These are phyloP conservation scores for Heteromurus nitidus DNA, from an alignment of 2,888 invertebrate genomes.

Conservation along the genomic window DNA sequence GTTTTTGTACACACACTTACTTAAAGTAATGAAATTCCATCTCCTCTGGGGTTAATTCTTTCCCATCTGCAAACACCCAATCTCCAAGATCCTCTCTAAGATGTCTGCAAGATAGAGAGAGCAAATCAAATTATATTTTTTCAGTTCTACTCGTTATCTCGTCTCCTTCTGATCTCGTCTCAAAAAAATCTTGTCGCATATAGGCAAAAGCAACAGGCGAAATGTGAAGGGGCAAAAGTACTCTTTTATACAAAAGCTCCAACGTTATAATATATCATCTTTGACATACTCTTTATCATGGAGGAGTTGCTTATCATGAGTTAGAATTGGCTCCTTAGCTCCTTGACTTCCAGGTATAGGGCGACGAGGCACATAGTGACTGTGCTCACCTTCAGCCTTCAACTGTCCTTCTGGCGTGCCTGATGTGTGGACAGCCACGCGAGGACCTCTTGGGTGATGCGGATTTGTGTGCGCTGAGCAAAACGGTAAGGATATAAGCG, in stretches of 20 bases:
- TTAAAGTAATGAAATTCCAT: constrained; percentile 90
- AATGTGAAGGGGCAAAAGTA: neutral
- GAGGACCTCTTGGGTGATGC: constrained; percentile 68
- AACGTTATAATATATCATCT: neutral
- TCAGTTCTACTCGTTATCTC: constrained; percentile 55
- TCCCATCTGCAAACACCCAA: constrained; percentile 80
- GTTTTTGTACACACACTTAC: constrained; percentile 74
- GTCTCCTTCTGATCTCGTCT: constrained; percentile 15
- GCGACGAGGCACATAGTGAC: constrained; percentile 80
- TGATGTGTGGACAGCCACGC: constrained; percentile 54
- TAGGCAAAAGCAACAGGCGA: constrained; percentile 52
- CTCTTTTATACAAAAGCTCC: neutral
- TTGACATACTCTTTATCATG: constrained; percentile 84
- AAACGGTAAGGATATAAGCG: too few relatives aligned
- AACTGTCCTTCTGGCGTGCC: constrained; percentile 26
- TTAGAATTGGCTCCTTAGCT: constrained; percentile 78
- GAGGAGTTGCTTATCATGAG: constrained; percentile 83
- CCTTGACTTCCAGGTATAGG: constrained; percentile 74
- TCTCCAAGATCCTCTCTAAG: constrained; percentile 85
- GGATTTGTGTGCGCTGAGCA: constrained; percentile 63
- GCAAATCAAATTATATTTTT: constrained; percentile 58
- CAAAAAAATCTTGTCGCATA: neutral
- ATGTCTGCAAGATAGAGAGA: constrained; percentile 79
- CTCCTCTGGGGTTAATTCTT: constrained; percentile 89
- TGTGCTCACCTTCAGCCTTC: constrained; percentile 57